Base-by-base conservation (phyloP, 2,113 vertebrate species). In the Nanger granti region DNA sequence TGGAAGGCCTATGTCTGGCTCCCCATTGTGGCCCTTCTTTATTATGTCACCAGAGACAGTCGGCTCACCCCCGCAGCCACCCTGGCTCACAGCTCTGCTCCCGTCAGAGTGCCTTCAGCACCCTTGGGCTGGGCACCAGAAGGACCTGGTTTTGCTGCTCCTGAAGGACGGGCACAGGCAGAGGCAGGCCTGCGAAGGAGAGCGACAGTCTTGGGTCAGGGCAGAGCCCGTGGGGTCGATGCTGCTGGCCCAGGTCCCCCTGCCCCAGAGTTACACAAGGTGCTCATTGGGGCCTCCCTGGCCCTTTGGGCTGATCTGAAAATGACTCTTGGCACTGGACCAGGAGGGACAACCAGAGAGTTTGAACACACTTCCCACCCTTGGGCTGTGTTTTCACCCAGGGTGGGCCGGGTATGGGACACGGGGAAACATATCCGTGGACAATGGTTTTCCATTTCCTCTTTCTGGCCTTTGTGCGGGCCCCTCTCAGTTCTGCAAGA, bases 401-500 rank as follows among this genome's bases (percentile, higher is more conserved):
- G 87, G 83, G 85, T 5, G 17, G 49, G n/a, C 73, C 22, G 66
- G 89, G 62, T 64, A 52, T 85, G 91, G 96, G 55, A 87, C 87
- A 14, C 10, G 7, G n/a, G 52, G 89, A 66, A 86, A 69, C 62
- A 11, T 28, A 17, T 4, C 54, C 28, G 0, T 8, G 34, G 57
- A 80, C 54, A n/a, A 1, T 11, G 49, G 12, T 62, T 97, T 94
- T 97, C 93, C 89, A 62, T 94, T 93, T 97, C 89, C 92, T 66
- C 60, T 87, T 94, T 84, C 29, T 93, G 96, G 18, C 55, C 4
- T 86, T 29, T 24, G 10, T 73, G 82, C 49, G 54, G 26, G 57
- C 34, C 24, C 76, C 47, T 92, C 55, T 73, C 7, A 47, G 20
- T 89, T 87, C 80, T 92, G 64, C 66, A 44, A 7, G 59, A 87